Conservation (phyloP, 2,888 invertebrate genomes). For the Mycogona germanica region DNA sequence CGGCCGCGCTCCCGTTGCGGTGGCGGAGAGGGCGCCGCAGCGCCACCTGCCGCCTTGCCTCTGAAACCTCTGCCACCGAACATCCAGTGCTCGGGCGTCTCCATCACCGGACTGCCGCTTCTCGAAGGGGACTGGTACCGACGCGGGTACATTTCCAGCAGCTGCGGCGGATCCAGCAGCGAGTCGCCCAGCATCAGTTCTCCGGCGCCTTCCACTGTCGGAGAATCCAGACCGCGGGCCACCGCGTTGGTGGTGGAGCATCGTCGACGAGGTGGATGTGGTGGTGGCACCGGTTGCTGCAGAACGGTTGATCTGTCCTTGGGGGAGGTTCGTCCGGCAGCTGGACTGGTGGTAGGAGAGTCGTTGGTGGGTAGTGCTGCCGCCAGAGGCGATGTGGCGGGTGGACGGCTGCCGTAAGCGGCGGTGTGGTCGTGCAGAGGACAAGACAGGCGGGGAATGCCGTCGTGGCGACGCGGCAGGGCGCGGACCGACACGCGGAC, state of each 20-base stretch:
- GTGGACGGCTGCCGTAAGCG: constrained; percentile 13
- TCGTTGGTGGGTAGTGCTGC: too few relatives aligned
- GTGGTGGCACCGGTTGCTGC: constrained; percentile 21
- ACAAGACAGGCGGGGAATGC: constrained; percentile 29
- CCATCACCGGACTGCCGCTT: constrained; percentile 29
- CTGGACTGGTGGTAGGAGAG: too few relatives aligned
- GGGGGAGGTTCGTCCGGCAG: constrained; percentile 20
- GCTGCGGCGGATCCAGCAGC: constrained; percentile 34
- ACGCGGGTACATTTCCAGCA: constrained; percentile 28
- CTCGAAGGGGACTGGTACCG: constrained; percentile 32
- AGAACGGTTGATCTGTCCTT: constrained; percentile 20
- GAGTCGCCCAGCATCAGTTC: constrained; percentile 32
- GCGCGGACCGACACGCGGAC: constrained; percentile 46
- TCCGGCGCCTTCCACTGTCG: too few relatives aligned
- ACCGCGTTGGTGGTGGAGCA: constrained; percentile 18
- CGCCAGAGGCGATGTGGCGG: constrained; percentile 21
- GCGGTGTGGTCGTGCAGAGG: constrained; percentile 2
- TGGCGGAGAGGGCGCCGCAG: too few relatives aligned
- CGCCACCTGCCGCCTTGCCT: constrained; percentile 11
- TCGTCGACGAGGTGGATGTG: too few relatives aligned
- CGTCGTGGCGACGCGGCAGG: constrained; percentile 57
- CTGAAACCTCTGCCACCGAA: constrained; percentile 22
- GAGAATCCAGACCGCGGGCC: constrained; percentile 23
- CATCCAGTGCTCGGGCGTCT: constrained; percentile 32
- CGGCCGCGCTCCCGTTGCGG: constrained; percentile 8